Evolutionary conservation across 2,888 invertebrate genomes (phyloP), one percentile per base, ranked within the genome.

Genomic region (Eurytoma adleriae): DNA sequence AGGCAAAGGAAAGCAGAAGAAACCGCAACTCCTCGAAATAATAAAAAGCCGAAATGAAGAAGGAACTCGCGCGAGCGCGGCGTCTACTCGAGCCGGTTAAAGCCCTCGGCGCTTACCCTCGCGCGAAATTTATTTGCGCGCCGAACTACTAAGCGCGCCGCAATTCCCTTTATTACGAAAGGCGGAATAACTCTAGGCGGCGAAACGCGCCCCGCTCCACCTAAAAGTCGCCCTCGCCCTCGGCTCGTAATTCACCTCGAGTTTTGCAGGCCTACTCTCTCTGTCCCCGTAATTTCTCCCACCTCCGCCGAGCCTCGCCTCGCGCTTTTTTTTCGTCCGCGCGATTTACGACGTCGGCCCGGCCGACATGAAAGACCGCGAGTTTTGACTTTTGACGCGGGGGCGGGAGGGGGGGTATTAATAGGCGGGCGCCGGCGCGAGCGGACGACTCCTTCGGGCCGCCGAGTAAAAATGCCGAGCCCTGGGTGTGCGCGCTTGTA

Each of bases 391-490:
- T 75, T 73, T 67, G 70, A 61, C 72, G 75, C 78, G 74, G 57
- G 70, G 75, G 67, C 24, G 67, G 48, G 71, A 56, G 75, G 73
- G 77, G 69, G 71, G 62, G 67, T 87, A 87, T 87, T 87, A 87
- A 87, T 86, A 87, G 85, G 62, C 56, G 83, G 73, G 81, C 79
- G 83, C 81, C 80, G 77, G 74, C 80, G 82, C 78, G 78, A 76
- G 69, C 64, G 56, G 70, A 14, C 14, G 48, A 20, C 62, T 20
- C 59, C n/a, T 48, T 18, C n/a, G 18, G 24, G 12, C n/a, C 57
- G 27, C 12, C 30, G 64, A 16, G 57, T n/a, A 67, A 67, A 75
- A 68, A 67, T 68, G 48, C 67, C 57, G 12, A 40, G 72, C 24
- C 66, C 30, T 52, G n/a, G n/a, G 18, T 14, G 24, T 24, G n/a